phyloP scores from a whole-genome alignment of 2,888 invertebrate genomes.

The Ochropleura leucogaster region DNA sequence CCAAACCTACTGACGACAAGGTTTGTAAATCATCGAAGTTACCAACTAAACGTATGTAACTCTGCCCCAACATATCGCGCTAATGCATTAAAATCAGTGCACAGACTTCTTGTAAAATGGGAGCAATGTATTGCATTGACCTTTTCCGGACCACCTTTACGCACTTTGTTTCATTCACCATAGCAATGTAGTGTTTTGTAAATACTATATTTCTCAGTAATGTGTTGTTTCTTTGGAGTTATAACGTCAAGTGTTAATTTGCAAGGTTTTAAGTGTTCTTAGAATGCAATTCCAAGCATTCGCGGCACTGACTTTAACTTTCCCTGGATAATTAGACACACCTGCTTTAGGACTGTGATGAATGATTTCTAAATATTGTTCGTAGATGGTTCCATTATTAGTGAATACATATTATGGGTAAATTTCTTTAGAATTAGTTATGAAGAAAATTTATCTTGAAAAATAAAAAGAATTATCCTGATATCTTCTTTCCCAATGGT shows the following conservation, averaged over 20 bases:
- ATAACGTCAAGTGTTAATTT: conserved; percentile 1
- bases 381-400: neutral
- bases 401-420: no score
- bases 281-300: neutral
- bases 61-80: conserved; percentile 7
- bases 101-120: conserved; percentile 50
- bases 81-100: conserved; percentile 42
- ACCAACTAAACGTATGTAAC: neutral
- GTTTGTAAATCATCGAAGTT: neutral
- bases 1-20: neutral
- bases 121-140: conserved; percentile 71
- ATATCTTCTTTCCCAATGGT: no score
- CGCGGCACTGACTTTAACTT: neutral
- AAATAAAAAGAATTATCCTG: neutral
- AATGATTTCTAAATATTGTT: neutral
- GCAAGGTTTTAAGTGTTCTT: neutral
- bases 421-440: no score
- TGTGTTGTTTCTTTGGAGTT: neutral
- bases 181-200: conserved; percentile 19
- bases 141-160: conserved; percentile 59
- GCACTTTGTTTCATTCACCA: conserved; percentile 34
- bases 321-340: neutral
- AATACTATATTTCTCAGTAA: conserved; percentile 15
- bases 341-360: neutral
- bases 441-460: neutral